Percentiles rank a stretch among this genome's conserved stretches.
Evolutionary conservation across 37 sponge, comb jelly and placozoan species (phyloP).

Genomic region (Oscarella lobularis): DNA sequence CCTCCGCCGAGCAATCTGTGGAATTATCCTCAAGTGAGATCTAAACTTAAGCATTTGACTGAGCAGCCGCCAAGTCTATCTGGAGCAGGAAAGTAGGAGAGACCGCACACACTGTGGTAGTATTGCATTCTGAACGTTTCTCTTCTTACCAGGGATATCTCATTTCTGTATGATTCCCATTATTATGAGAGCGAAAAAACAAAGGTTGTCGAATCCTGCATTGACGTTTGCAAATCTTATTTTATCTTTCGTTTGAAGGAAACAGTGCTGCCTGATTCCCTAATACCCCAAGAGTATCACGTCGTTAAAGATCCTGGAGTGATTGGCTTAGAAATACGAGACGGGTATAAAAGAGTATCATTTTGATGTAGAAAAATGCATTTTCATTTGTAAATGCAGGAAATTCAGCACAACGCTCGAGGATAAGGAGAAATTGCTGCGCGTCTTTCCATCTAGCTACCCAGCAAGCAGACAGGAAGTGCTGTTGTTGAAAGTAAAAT

Average conservation of each 20-base stretch:
- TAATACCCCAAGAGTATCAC: slow-evolving; percentile 95
- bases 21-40: slow-evolving; percentile 53
- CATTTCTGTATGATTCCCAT: slow-evolving; percentile 62
- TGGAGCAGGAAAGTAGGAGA: slow-evolving; percentile 78
- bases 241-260: slow-evolving; percentile 2
- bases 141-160: slow-evolving; percentile 67
- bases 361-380: too few relatives aligned
- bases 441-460: neutral
- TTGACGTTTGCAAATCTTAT: slow-evolving; percentile 12
- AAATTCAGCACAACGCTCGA: neutral
- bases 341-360: slow-evolving; percentile 38
- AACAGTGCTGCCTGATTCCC: slow-evolving; percentile 19
- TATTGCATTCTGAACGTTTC: too few relatives aligned
- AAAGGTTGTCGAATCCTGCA: neutral
- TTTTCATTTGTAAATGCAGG: neutral
- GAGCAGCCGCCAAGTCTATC: slow-evolving; percentile 76
- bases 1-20: slow-evolving; percentile 69
- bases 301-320: slow-evolving; percentile 78
- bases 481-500: slow-evolving; percentile 43
- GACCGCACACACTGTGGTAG: too few relatives aligned
- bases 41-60: slow-evolving; percentile 63
- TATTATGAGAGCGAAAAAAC: neutral
- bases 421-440: neutral
- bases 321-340: slow-evolving; percentile 63
- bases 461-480: slow-evolving; percentile 80